These are phyloP conservation scores for Trigoniulus corallinus DNA, from an alignment of 1,140 invertebrate genomes.

Conservation along the genomic window DNA sequence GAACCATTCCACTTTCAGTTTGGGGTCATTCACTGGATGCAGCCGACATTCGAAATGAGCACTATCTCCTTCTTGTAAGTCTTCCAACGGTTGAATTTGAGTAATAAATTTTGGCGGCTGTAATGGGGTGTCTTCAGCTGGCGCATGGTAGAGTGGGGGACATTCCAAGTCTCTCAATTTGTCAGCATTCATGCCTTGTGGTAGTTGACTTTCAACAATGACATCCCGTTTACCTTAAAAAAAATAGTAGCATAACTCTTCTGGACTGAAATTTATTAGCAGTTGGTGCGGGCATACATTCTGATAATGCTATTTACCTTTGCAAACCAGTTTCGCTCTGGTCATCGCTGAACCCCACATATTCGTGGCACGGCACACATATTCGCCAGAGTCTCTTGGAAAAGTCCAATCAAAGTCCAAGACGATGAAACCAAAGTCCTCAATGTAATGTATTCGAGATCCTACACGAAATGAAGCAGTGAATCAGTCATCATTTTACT, in stretches of 20 bases:
- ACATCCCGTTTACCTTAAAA: conserved; percentile 56
- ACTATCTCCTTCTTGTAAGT: conserved; percentile 71
- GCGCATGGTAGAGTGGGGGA: conserved; percentile 49
- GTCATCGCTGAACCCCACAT: conserved; percentile 70
- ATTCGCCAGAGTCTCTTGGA: conserved; percentile 66
- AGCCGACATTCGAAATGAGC: conserved; percentile 89
- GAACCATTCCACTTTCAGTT: conserved; percentile 80
- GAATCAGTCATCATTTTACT: neutral
- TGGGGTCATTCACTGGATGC: conserved; percentile 87
- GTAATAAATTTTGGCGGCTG: conserved; percentile 69
- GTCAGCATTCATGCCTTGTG: conserved; percentile 77
- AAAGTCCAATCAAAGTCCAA: conserved; percentile 75
- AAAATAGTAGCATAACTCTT: conserved; percentile 1
- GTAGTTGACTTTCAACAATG: conserved; percentile 79
- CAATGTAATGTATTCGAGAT: conserved; percentile 72
- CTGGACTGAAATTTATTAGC: neutral
- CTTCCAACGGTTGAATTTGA: conserved; percentile 32
- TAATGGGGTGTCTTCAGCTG: conserved; percentile 43
- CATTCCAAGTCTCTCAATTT: conserved; percentile 83
- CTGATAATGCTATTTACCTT: conserved; percentile 25
- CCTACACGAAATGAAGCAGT: conserved; percentile 27
- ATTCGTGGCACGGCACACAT: conserved; percentile 66
- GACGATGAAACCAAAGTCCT: conserved; percentile 84
- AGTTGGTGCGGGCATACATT: too few species aligned
- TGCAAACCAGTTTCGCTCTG: conserved; percentile 62